Conservation (phyloP, 53 echinoderm and acorn worm species). For the Echinometra lucunter region DNA sequence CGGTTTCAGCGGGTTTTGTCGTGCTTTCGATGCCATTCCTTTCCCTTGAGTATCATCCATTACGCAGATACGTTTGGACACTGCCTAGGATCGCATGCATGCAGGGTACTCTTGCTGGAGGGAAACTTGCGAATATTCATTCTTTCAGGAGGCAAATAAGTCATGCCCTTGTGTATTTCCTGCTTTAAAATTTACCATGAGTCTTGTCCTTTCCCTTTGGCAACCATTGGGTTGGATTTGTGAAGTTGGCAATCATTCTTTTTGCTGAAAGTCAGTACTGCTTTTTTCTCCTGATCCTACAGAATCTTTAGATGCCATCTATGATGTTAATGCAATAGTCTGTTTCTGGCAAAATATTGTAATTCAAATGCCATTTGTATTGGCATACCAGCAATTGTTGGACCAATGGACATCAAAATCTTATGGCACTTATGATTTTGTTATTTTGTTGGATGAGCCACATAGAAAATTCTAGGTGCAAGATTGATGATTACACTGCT, state of each 20-base stretch:
- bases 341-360: not conserved
- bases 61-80: not conserved
- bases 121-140: not conserved
- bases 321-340: not conserved
- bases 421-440: too few species aligned
- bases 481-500: too few species aligned
- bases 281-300: not conserved
- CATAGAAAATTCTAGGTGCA: too few species aligned
- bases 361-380: not conserved
- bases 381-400: not conserved
- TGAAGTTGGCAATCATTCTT: not conserved
- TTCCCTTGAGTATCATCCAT: not conserved
- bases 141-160: not conserved
- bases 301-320: not conserved
- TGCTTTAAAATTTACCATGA: not conserved
- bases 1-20: not conserved
- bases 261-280: not conserved
- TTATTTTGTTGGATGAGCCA: too few species aligned
- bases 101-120: not conserved
- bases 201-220: not conserved
- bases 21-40: not conserved
- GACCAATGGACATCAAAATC: not conserved
- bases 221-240: not conserved
- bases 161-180: constrained; percentile 2
- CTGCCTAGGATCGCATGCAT: not conserved